phyloP scores from a whole-genome alignment of 2,888 invertebrate species.

The Branchinecta sandiegonensis region DNA sequence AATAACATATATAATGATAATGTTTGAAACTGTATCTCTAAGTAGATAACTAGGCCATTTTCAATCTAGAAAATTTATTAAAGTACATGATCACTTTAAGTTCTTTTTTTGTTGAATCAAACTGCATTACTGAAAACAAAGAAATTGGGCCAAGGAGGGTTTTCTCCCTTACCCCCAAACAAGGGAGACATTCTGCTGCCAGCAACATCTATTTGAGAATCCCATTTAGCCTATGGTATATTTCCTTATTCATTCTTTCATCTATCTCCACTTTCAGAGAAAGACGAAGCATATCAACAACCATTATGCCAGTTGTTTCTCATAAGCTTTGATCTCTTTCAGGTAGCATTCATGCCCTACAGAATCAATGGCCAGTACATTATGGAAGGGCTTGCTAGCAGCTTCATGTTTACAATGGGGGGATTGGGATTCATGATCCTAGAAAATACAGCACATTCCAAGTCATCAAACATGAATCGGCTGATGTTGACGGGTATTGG shows the following conservation, averaged over 20 bases:
- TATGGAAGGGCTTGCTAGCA: slow-evolving; percentile 95
- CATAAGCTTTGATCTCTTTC: slow-evolving; percentile 29
- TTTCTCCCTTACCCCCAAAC: too few relatives aligned
- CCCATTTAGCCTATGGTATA: too few relatives aligned
- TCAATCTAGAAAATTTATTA: too few relatives aligned
- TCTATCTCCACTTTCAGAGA: not conserved
- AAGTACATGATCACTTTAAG: too few relatives aligned
- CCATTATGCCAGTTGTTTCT: slow-evolving; percentile 16
- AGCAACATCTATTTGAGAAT: too few relatives aligned
- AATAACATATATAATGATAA: too few relatives aligned
- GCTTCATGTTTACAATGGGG: slow-evolving; percentile 90
- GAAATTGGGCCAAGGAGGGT: too few relatives aligned
- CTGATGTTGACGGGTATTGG: slow-evolving; percentile 78
- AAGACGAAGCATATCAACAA: not conserved
- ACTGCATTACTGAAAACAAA: too few relatives aligned
- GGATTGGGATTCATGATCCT: slow-evolving; percentile 91
- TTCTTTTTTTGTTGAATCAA: too few relatives aligned
- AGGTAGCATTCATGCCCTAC: slow-evolving; percentile 95
- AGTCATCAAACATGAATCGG: slow-evolving; percentile 76
- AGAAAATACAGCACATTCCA: slow-evolving; percentile 82
- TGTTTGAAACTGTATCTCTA: too few relatives aligned
- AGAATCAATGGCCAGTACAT: slow-evolving; percentile 98
- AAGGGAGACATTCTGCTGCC: too few relatives aligned
- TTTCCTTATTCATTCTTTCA: not conserved
- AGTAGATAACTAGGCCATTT: too few relatives aligned